These are phyloP conservation scores for Gandaritis pyraliata DNA, from an alignment of 2,888 invertebrate species.

Conservation along the genomic window DNA sequence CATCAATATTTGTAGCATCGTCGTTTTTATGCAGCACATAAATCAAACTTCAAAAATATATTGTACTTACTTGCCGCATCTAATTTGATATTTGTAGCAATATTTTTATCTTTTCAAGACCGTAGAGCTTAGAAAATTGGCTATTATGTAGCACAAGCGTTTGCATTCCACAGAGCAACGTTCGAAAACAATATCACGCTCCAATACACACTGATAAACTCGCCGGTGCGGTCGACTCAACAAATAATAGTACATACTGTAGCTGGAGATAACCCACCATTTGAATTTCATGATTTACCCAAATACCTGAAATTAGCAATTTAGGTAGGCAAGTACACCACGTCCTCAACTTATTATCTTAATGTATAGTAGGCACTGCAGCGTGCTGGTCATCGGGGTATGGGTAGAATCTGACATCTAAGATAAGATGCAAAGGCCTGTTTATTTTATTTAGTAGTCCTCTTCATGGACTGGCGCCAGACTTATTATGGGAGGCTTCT, in stretches of 20 bases:
- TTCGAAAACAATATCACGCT: constrained; percentile 76
- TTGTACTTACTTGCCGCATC: neutral
- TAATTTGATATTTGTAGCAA: neutral
- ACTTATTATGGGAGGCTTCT: no score
- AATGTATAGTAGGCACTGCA: no score
- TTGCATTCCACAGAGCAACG: constrained; percentile 58
- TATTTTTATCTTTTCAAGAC: neutral
- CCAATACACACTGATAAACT: constrained; percentile 73
- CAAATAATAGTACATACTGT: constrained; percentile 54
- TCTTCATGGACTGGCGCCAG: no score
- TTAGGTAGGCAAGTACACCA: neutral
- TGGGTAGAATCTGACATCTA: no score
- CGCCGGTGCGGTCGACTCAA: constrained; percentile 63
- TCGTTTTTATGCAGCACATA: no score
- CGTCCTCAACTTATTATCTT: no score
- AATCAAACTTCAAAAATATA: neutral
- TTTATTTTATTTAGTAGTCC: no score
- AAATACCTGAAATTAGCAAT: neutral
- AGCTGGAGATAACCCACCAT: constrained; percentile 44
- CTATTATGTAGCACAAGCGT: constrained; percentile 53
- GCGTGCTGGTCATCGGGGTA: no score
- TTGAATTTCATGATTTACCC: constrained; percentile 42
- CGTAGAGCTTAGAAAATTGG: constrained; percentile 37
- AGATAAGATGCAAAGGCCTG: no score
- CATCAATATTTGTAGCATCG: no score